Base-by-base conservation (phyloP, 2,797 vertebrate species). In the Crocidura indochinensis region DNA sequence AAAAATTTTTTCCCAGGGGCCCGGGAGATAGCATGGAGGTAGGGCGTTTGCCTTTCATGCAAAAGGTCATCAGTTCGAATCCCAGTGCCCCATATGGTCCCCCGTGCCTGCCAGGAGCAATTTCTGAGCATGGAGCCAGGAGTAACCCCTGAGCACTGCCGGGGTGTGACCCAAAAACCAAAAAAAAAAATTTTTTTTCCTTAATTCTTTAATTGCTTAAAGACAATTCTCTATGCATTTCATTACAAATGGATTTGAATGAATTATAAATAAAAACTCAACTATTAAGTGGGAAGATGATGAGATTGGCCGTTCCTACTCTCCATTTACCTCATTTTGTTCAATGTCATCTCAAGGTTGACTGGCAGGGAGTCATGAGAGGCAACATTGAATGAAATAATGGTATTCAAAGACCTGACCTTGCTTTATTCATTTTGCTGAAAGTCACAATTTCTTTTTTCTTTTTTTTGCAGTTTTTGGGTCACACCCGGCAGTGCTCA, bases 251-350 rank as follows among this genome's bases (percentile, higher is more conserved):
- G 20, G 11, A 72, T 38, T 38, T 60, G 53, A 65, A 80, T 74
- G 69, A n/a, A 77, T 24, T 81, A 64, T 11, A 53, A 86, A 38
- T 47, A 27, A 62, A 87, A 82, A 77, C 71, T 17, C 71, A 75
- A 24, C 24, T 27, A 7, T 44, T 8, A 11, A 5, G 44, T 6
- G 27, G 92, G 53, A 71, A 76, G 76, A 74, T 19, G 22, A 46
- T 20, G 20, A 82, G 10, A 27, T 20, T 20, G 15, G 53, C n/a
- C 31, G 73, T 27, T 6, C 38, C 73, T 68, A 47, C 67, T 60
- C 56, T 60, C 56, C 17, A 60, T 19, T 60, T 15, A 20, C 56
- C 56, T 60, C 56, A 60, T 20, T 60, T 60, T 60, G 56, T 60
- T 60, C 56, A 9, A 31, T 31, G 67, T 38, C 67, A 69, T 27